Evolutionary conservation across 2,888 invertebrate genomes (phyloP), one percentile per base, ranked within the genome.

Genomic region (Dendrolimus houi): DNA sequence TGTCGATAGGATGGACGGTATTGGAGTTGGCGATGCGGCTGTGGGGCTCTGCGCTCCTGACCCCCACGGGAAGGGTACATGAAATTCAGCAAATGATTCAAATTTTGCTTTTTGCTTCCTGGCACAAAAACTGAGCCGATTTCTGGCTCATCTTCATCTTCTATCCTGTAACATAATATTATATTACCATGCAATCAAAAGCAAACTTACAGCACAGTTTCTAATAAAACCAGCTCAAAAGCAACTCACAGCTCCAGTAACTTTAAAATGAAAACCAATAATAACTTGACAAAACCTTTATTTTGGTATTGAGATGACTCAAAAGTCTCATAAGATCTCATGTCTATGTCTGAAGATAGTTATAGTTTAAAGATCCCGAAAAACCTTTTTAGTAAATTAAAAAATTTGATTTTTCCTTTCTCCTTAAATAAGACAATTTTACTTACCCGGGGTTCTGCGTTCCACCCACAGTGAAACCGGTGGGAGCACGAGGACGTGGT

Each of bases 1-100:
- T 96, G 97, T 77, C 94, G 95, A 70, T 94, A 94, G 60, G 74
- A 63, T 55, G 72, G 66, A 57, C 79, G 71, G 63, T 81, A 80
- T 62, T 82, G 80, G 52, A 62, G 69, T 41, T 74, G 81, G 59
- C 81, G 83, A 52, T 81, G 77, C 13, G 75, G 74, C 64, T 75
- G 78, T 52, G 72, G 71, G 59, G 78, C 83, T 64, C 82, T 81
- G 60, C 79, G 79, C 55, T 79, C 77, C 1, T 67, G 62, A 55
- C 70, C 65, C 56, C 92, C 93, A 55, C 94, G 92, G 55, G 95
- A 93, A 63, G 94, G 93, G 82, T 96, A 97, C 83, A 95, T 95
- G 88, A 98, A 98, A 91, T 98, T 98, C 74, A 98, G 93, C 93
- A 98, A 93, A 93, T 98, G 97, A 88, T 96, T 97, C 90, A 97